Conservation (phyloP, 2,113 vertebrate species). For the Ovibos moschatus region DNA sequence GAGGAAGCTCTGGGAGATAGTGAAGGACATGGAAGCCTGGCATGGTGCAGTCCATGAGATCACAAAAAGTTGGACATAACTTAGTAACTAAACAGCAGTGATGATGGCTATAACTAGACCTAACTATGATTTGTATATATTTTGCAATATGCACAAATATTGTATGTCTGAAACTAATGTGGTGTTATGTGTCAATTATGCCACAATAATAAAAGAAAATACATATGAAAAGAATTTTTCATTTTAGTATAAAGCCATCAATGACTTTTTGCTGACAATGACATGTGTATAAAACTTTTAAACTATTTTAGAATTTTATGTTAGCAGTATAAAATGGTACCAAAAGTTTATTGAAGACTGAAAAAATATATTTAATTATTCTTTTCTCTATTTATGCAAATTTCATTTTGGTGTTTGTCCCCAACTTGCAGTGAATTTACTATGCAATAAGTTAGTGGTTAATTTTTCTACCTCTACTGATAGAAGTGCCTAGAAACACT, state of each 20-base stretch:
- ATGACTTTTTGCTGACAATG: neutral
- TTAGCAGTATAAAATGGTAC: neutral
- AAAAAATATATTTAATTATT: neutral
- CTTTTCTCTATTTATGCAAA: conserved; percentile 1
- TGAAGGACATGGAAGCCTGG: neutral
- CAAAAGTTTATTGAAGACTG: neutral
- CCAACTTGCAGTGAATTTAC: neutral
- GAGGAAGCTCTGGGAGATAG: neutral
- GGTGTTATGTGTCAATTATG: neutral
- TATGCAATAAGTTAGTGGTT: neutral
- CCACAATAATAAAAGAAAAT: neutral
- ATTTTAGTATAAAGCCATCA: neutral
- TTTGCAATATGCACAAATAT: neutral
- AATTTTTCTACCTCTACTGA: neutral
- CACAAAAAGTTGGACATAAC: neutral
- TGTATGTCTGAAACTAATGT: neutral
- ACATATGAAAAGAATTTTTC: neutral
- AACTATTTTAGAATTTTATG: neutral
- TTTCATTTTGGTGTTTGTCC: neutral
- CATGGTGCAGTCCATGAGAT: neutral
- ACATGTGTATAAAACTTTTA: neutral
- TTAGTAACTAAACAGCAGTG: neutral
- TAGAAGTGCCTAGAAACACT: neutral
- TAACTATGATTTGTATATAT: neutral
- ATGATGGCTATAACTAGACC: neutral